Conservation (phyloP, 2,113 vertebrate species). For the Callocephalon fimbriatum region DNA sequence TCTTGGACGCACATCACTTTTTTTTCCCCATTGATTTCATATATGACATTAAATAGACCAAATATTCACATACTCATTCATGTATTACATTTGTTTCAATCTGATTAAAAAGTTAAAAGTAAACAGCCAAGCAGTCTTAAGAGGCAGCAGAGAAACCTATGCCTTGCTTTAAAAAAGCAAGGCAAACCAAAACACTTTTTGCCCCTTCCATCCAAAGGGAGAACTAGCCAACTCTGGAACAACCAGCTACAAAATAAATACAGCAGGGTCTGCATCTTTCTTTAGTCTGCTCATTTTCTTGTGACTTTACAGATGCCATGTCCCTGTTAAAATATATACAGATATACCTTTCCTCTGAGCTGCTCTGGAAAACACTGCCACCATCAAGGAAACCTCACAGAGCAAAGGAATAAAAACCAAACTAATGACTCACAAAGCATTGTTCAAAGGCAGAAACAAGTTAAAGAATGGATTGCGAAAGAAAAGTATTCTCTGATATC, state of each 20-base stretch:
- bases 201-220: background rate
- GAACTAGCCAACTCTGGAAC: background rate
- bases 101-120: background rate
- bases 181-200: background rate
- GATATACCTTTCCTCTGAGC: background rate
- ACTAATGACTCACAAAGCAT: background rate
- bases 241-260: background rate
- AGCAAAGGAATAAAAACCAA: background rate
- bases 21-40: background rate
- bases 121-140: background rate
- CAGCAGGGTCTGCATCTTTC: background rate
- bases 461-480: background rate
- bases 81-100: background rate
- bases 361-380: background rate
- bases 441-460: background rate
- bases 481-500: background rate
- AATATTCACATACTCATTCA: background rate
- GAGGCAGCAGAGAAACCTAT: background rate
- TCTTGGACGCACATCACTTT: background rate
- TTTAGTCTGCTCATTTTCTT: background rate
- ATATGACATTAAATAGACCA: background rate
- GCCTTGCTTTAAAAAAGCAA: background rate
- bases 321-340: background rate
- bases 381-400: background rate
- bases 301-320: background rate